phyloP scores from a whole-genome alignment of 37 sponge, comb jelly and placozoan species.

The Aphrocallistes beatrix region DNA sequence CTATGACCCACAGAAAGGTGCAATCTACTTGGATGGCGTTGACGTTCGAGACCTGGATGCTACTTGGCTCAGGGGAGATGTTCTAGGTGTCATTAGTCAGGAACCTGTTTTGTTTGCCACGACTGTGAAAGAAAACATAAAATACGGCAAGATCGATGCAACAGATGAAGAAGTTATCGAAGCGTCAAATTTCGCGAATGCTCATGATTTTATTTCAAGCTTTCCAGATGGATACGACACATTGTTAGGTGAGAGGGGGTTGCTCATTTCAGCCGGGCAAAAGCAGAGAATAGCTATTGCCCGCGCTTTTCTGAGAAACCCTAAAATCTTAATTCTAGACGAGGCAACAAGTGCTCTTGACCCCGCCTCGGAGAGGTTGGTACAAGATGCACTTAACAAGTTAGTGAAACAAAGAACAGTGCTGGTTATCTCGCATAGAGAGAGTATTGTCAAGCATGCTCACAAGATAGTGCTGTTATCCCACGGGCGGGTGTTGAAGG shows the following conservation, averaged over 20 bases:
- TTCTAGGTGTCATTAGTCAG: conserved; percentile 84
- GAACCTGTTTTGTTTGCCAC: conserved; percentile 42
- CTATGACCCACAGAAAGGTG: conserved; percentile 57
- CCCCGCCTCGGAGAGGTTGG: conserved; percentile 69
- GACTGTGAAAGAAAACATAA: conserved; percentile 31
- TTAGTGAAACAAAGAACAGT: conserved; percentile 42
- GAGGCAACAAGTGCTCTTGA: conserved; percentile 91
- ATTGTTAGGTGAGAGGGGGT: conserved; percentile 62
- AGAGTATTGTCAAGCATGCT: conserved; percentile 73
- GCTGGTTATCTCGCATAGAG: conserved; percentile 80
- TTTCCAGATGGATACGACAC: conserved; percentile 75
- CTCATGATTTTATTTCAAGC: conserved; percentile 61
- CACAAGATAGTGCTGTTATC: conserved; percentile 65
- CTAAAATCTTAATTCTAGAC: conserved; percentile 77
- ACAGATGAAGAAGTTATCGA: conserved; percentile 54
- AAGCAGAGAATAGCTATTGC: conserved; percentile 91
- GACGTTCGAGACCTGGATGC: conserved; percentile 49
- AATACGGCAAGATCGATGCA: conserved; percentile 36
- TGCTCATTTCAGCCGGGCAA: conserved; percentile 85
- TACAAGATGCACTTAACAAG: conserved; percentile 82
- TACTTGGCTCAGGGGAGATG: conserved; percentile 61
- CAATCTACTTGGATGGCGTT: conserved; percentile 31
- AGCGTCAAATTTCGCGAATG: conserved; percentile 76
- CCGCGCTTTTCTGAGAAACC: conserved; percentile 73
- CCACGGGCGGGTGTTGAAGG: conserved; percentile 28